Conservation (phyloP, 2,113 vertebrate species). For the Chrysemys picta region DNA sequence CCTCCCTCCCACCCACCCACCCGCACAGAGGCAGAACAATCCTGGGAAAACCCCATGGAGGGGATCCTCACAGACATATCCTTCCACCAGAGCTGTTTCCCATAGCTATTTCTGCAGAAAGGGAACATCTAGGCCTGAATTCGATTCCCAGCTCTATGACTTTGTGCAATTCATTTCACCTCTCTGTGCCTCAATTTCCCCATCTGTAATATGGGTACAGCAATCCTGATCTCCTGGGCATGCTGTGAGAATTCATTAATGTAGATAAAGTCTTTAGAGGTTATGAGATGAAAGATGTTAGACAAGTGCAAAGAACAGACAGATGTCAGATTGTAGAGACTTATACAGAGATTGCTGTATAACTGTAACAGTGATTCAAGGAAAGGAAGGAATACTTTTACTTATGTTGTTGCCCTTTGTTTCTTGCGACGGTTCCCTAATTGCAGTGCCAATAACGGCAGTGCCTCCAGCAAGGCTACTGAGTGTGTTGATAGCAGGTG, state of each 20-base stretch:
- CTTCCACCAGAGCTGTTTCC: neutral
- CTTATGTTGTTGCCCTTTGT: neutral
- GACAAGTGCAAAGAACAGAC: neutral
- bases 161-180: neutral
- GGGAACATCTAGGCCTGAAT: neutral
- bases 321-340: neutral
- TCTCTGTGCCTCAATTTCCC: neutral
- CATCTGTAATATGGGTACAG: neutral
- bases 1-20: neutral
- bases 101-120: neutral
- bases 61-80: neutral
- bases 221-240: neutral
- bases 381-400: neutral
- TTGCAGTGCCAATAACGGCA: too few species aligned
- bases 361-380: neutral
- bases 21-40: fast-evolving
- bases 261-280: neutral
- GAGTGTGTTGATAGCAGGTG: neutral
- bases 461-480: neutral
- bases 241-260: neutral
- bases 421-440: neutral
- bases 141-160: neutral
- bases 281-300: neutral
- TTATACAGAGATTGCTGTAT: neutral
- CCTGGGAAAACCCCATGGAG: neutral